Percentiles rank a stretch among this genome's conserved stretches.
Conservation (phyloP, 2,797 vertebrate species). For the Aldrovandia affinis region DNA sequence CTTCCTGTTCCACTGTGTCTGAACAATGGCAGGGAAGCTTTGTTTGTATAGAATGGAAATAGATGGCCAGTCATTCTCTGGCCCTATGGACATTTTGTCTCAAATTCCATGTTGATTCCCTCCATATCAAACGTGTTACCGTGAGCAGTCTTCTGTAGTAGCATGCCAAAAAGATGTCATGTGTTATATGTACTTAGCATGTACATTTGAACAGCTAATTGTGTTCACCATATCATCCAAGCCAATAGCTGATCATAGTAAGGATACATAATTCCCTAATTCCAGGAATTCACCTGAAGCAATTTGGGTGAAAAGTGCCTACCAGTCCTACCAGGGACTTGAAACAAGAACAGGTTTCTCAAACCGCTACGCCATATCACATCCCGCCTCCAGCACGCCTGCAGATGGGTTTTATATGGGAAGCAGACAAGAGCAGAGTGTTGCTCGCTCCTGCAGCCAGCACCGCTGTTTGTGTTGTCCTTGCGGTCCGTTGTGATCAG, state of each 20-base stretch:
- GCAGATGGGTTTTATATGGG: background rate
- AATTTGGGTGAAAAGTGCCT: too few species aligned
- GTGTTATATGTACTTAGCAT: background rate
- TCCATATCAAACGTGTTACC: background rate
- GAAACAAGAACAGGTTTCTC: background rate
- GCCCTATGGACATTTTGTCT: background rate
- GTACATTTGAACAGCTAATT: background rate
- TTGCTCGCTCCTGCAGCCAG: background rate
- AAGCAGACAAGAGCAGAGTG: background rate
- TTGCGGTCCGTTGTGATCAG: background rate
- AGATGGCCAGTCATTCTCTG: background rate
- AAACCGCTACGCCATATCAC: background rate
- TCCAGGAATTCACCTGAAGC: background rate
- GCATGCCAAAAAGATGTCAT: background rate
- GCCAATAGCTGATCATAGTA: background rate
- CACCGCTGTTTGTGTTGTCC: background rate
- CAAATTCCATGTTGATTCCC: background rate
- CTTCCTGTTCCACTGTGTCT: constrained; percentile 2
- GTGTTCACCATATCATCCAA: background rate
- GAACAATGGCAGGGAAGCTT: constrained; percentile 1
- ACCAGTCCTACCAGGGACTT: background rate
- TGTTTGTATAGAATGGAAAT: background rate
- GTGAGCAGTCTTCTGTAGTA: background rate
- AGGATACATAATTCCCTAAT: too few species aligned
- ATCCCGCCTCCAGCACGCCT: background rate